Percentiles rank a stretch among this genome's conserved stretches.
Evolutionary conservation across 2,888 invertebrate genomes (phyloP).

Genomic region (Coelinius sp.): DNA sequence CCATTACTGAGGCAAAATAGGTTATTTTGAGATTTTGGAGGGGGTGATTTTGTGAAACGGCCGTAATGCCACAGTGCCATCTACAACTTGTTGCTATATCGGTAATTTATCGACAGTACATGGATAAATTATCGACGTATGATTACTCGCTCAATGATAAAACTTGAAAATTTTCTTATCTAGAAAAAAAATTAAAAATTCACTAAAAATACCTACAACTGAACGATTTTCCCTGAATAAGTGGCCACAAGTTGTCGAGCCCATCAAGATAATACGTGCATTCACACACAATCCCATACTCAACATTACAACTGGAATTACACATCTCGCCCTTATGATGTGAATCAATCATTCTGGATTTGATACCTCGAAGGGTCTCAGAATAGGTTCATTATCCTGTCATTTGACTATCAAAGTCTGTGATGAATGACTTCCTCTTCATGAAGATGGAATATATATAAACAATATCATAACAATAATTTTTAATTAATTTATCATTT

Average conservation of each 20-base stretch:
- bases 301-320: neutral
- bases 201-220: slow-evolving; percentile 64
- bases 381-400: neutral
- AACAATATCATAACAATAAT: neutral
- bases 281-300: neutral
- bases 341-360: slow-evolving; percentile 18
- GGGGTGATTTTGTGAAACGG: too few relatives aligned
- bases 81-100: too few relatives aligned
- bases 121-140: too few relatives aligned
- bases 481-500: neutral
- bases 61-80: too few relatives aligned
- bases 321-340: neutral
- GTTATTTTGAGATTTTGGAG: too few relatives aligned
- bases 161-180: too few relatives aligned
- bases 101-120: too few relatives aligned
- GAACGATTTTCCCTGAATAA: slow-evolving; percentile 62
- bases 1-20: too few relatives aligned
- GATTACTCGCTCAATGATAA: too few relatives aligned
- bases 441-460: neutral
- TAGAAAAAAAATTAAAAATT: slow-evolving; percentile 44
- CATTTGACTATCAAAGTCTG: neutral
- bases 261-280: slow-evolving; percentile 31
- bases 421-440: slow-evolving; percentile 16
- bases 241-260: slow-evolving; percentile 39
- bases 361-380: neutral